Evolutionary conservation across 2,797 vertebrate species (phyloP).

Genomic region (Sphaeramia orbicularis): DNA sequence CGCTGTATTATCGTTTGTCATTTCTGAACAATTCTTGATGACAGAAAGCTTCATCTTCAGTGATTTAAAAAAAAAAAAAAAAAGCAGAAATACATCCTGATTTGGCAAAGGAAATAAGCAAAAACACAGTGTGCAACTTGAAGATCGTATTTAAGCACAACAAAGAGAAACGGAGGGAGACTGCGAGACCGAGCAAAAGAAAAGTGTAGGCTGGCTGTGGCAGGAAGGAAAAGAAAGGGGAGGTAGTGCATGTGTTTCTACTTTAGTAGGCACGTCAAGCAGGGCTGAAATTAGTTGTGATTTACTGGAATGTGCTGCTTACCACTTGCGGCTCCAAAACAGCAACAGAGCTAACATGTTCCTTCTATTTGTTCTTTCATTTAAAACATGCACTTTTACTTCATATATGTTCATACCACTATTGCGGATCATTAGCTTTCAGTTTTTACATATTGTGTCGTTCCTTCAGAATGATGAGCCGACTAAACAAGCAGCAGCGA

Average conservation of each 20-base stretch:
- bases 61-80: conserved; percentile 1
- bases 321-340: conserved; percentile 64
- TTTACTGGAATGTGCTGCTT: conserved; percentile 85
- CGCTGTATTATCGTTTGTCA: conserved; percentile 9
- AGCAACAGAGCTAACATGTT: conserved; percentile 63
- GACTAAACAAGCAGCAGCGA: too few species aligned
- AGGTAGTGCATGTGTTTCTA: conserved; percentile 74
- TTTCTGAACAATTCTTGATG: conserved; percentile 21
- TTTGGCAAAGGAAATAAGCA: conserved; percentile 3
- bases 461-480: too few species aligned
- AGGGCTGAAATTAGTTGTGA: conserved; percentile 79
- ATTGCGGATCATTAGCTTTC: background rate
- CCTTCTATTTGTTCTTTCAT: conserved; percentile 7
- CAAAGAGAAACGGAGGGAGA: conserved; percentile 42
- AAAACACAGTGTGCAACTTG: background rate
- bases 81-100: conserved; percentile 24
- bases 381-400: background rate
- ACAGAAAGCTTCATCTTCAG: background rate
- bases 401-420: conserved; percentile 7
- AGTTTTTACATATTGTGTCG: too few species aligned
- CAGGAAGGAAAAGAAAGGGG: conserved; percentile 74
- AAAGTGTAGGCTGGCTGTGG: conserved; percentile 72
- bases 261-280: conserved; percentile 78
- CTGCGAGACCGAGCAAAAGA: conserved; percentile 57
- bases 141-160: conserved; percentile 24